These are phyloP conservation scores for Nomada flava DNA, from an alignment of 2,888 invertebrate genomes.

Conservation along the genomic window DNA sequence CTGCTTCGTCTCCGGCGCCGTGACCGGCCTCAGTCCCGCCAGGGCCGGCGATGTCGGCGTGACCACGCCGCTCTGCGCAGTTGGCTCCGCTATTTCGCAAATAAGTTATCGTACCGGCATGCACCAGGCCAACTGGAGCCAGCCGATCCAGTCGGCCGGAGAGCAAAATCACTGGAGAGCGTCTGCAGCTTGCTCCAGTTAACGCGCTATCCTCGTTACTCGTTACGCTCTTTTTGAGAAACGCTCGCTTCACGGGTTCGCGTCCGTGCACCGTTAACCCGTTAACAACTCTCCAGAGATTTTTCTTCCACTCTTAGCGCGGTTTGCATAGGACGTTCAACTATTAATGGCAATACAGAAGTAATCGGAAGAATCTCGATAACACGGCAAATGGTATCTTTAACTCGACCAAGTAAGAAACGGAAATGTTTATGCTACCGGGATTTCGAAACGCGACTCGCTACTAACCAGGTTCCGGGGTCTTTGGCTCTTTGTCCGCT, in stretches of 20 bases:
- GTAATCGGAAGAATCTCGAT: not conserved
- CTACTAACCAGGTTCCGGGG: slow-evolving; percentile 89
- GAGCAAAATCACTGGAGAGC: slow-evolving; percentile 54
- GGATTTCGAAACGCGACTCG: not conserved
- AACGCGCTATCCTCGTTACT: not conserved
- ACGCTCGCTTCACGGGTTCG: not conserved
- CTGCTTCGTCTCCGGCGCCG: slow-evolving; percentile 88
- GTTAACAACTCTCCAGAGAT: slow-evolving; percentile 43
- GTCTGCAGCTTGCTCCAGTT: not conserved
- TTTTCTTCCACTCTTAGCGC: not conserved
- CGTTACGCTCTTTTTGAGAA: slow-evolving; percentile 22
- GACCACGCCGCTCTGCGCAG: slow-evolving; percentile 83
- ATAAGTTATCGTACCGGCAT: slow-evolving; percentile 71
- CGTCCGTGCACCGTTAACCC: not conserved
- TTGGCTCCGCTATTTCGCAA: slow-evolving; percentile 82
- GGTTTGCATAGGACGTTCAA: slow-evolving; percentile 2
- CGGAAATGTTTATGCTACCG: not conserved
- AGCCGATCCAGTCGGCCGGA: slow-evolving; percentile 19
- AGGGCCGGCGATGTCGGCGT: slow-evolving; percentile 84
- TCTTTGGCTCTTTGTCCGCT: slow-evolving; percentile 92
- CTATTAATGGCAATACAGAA: not conserved
- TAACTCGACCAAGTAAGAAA: slow-evolving; percentile 1
- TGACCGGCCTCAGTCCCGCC: slow-evolving; percentile 89
- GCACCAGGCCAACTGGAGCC: slow-evolving; percentile 45
- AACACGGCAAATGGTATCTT: not conserved